Conservation (phyloP, 35 echinoderm and acorn worm genomes). For the Strongylocentrotus purpuratus region DNA sequence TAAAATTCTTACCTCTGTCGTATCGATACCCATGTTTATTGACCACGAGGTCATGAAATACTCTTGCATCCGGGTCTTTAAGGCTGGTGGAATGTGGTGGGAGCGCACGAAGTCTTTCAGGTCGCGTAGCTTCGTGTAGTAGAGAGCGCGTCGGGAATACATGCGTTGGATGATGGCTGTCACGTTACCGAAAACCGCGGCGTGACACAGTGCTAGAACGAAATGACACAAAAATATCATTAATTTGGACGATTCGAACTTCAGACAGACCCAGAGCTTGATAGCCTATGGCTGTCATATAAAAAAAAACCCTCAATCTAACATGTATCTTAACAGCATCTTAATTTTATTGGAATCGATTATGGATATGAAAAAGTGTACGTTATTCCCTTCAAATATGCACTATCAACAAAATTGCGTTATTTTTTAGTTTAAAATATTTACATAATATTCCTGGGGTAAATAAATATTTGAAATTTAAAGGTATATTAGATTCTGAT, state of each 20-base stretch:
- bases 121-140: constrained; percentile 84
- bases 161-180: constrained; percentile 93
- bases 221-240: background rate
- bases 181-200: constrained; percentile 93
- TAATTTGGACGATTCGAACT: background rate
- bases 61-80: constrained; percentile 94
- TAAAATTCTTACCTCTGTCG: constrained; percentile 75
- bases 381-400: too few species aligned
- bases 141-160: constrained; percentile 88
- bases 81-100: constrained; percentile 81
- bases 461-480: too few species aligned
- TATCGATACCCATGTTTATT: constrained; percentile 95
- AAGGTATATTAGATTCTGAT: too few species aligned
- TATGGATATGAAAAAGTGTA: too few species aligned
- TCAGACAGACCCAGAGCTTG: too few species aligned
- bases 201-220: constrained; percentile 74
- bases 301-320: background rate
- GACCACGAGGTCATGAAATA: constrained; percentile 98
- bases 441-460: too few species aligned
- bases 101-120: constrained; percentile 94
- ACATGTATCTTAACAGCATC: too few species aligned
- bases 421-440: too few species aligned
- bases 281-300: background rate
- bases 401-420: too few species aligned
- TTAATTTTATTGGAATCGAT: too few species aligned